These are phyloP conservation scores for Hemichromis elongatus DNA, from an alignment of 2,113 vertebrate genomes.

Conservation along the genomic window DNA sequence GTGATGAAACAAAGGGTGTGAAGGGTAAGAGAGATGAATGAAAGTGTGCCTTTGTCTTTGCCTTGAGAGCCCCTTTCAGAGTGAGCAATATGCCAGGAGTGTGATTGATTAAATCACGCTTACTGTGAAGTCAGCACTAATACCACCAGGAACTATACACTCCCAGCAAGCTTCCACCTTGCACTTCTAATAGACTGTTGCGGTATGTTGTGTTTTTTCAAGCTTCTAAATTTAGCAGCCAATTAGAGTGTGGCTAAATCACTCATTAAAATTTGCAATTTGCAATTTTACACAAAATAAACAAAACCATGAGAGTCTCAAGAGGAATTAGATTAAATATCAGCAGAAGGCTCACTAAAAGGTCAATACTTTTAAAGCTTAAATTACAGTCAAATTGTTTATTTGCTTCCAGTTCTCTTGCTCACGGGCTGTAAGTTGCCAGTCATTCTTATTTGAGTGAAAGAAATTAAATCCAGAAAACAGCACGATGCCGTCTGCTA, in stretches of 20 bases:
- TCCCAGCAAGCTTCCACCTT: constrained; percentile 32
- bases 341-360: not conserved
- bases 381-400: constrained; percentile 3
- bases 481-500: not conserved
- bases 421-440: not conserved
- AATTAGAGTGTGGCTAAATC: constrained; percentile 40
- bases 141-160: constrained; percentile 27
- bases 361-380: not conserved
- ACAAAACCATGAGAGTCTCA: constrained; percentile 14
- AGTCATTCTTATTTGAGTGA: constrained; percentile 22
- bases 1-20: not conserved
- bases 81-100: constrained; percentile 23
- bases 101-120: constrained; percentile 56
- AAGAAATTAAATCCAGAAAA: constrained; percentile 48
- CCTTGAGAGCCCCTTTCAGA: constrained; percentile 20
- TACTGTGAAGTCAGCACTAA: constrained; percentile 60
- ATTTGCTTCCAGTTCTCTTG: not conserved
- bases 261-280: constrained; percentile 18
- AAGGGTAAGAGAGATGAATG: not conserved
- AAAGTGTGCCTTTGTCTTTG: constrained; percentile 1
- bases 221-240: constrained; percentile 47
- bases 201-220: not conserved
- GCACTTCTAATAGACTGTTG: constrained; percentile 34
- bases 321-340: constrained; percentile 29
- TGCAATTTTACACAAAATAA: constrained; percentile 31